Evolutionary conservation across 2,888 invertebrate genomes (phyloP).

Genomic region (Tigriopus californicus): DNA sequence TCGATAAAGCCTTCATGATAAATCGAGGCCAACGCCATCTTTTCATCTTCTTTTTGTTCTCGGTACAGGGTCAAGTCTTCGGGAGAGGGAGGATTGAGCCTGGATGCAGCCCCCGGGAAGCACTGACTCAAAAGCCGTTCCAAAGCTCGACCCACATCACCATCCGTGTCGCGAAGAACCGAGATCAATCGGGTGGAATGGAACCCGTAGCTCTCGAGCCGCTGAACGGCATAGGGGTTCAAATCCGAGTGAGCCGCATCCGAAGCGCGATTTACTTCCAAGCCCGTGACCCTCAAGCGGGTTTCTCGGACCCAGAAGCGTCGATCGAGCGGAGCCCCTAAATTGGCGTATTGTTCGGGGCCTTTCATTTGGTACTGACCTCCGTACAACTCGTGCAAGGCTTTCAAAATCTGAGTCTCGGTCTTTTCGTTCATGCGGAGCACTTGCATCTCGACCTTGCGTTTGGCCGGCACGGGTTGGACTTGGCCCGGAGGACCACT

Average conservation of each 20-base stretch:
- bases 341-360: background rate
- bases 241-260: background rate
- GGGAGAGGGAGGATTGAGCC: conserved; percentile 21
- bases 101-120: conserved; percentile 24
- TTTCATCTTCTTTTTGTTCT: conserved; percentile 49
- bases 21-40: conserved; percentile 52
- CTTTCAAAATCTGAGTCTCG: conserved; percentile 51
- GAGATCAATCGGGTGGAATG: conserved; percentile 51
- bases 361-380: conserved; percentile 42
- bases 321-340: background rate
- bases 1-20: conserved; percentile 46
- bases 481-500: background rate
- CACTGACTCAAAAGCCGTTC: conserved; percentile 51
- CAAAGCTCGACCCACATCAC: conserved; percentile 49
- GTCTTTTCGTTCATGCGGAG: conserved; percentile 45
- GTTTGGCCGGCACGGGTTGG: background rate
- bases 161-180: conserved; percentile 45
- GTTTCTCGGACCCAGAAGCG: conserved; percentile 15
- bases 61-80: no score
- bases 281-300: conserved; percentile 10
- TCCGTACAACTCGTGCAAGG: conserved; percentile 42
- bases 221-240: background rate
- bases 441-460: conserved; percentile 53
- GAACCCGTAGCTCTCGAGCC: conserved; percentile 45
- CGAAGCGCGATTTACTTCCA: background rate